These are phyloP conservation scores for Chrysomallon squamiferum DNA, from an alignment of 1,140 invertebrate species.

Conservation along the genomic window DNA sequence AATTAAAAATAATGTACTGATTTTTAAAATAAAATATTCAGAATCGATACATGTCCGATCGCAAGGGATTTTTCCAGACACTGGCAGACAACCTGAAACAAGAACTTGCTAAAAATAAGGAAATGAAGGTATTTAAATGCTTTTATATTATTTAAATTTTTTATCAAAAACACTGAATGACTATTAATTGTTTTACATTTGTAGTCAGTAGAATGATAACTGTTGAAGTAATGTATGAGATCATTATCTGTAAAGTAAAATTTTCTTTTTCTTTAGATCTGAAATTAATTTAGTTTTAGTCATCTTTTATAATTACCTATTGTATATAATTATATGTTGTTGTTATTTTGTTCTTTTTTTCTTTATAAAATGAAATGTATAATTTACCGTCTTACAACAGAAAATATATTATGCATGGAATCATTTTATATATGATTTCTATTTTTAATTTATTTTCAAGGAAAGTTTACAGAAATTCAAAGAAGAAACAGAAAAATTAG, in stretches of 20 bases:
- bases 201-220: not conserved
- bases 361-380: too few relatives aligned
- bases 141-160: not conserved
- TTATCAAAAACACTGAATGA: not conserved
- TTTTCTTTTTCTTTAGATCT: not conserved
- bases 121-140: constrained; percentile 83
- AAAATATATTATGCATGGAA: too few relatives aligned
- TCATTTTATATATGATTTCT: too few relatives aligned
- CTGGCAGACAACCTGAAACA: constrained; percentile 92
- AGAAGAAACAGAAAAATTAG: constrained; percentile 96
- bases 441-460: constrained; percentile 41
- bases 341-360: too few relatives aligned
- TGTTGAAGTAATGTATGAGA: not conserved
- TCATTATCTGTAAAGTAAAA: not conserved
- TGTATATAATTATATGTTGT: too few relatives aligned
- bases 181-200: not conserved
- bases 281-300: too few relatives aligned
- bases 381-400: too few relatives aligned
- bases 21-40: too few relatives aligned
- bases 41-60: constrained; percentile 49
- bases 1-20: too few relatives aligned
- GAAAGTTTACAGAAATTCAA: constrained; percentile 95
- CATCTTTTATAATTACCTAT: too few relatives aligned
- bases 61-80: constrained; percentile 78
- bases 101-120: constrained; percentile 95